These are phyloP conservation scores for Lampris megalopsis DNA, from an alignment of 2,113 vertebrate species.

Conservation along the genomic window DNA sequence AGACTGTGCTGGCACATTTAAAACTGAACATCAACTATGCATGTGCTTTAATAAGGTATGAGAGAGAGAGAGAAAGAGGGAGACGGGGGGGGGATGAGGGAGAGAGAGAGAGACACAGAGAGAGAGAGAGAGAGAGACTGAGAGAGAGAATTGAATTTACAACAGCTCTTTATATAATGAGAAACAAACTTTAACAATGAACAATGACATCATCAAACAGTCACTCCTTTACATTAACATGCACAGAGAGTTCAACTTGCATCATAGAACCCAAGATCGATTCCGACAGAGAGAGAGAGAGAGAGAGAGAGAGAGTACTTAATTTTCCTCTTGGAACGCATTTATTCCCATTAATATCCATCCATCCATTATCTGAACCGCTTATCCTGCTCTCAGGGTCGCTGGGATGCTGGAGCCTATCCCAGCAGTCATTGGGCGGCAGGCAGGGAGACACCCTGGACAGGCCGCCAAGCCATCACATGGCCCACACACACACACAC, in stretches of 20 bases:
- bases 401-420: too few relatives aligned
- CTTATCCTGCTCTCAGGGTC: too few relatives aligned
- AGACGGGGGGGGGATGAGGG: neutral
- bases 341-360: conserved; percentile 56
- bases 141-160: neutral
- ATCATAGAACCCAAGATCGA: neutral
- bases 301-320: conserved; percentile 10
- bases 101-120: neutral
- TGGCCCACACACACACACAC: too few relatives aligned
- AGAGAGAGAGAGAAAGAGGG: conserved; percentile 13
- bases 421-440: too few relatives aligned
- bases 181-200: too few relatives aligned
- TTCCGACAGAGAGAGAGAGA: neutral
- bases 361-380: too few relatives aligned
- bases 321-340: conserved; percentile 39
- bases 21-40: neutral
- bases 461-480: too few relatives aligned
- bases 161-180: too few relatives aligned
- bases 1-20: neutral
- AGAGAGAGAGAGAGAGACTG: neutral
- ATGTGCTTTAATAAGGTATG: neutral
- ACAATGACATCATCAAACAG: too few relatives aligned
- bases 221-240: too few relatives aligned
- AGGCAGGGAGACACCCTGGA: too few relatives aligned
- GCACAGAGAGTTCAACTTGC: neutral